Base-by-base conservation (phyloP, 2,888 invertebrate species). In the Thecocarcelia acutangulata region DNA sequence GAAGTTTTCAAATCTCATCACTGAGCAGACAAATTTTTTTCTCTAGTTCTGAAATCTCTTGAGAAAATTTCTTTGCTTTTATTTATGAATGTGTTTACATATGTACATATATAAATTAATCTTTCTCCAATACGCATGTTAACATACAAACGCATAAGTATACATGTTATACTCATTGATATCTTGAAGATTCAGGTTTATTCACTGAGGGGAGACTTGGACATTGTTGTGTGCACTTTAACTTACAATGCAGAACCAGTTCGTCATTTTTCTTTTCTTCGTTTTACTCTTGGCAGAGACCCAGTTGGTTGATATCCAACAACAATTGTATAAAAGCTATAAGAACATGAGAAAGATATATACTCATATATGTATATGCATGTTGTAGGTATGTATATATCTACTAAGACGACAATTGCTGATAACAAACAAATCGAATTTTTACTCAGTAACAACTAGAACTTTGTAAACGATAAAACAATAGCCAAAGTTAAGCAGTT, bases 221-320 rank as follows among this genome's bases (percentile, higher is more conserved):
- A 33, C 8, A 33, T 33, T 8, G 4, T 33, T 8, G 1, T 8
- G 33, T 28, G 28, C 28, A 28, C 4, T 9, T 56, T 56, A 21
- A 56, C 69, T 69, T 70, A 3, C n/a, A 37, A 28, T 37, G 15
- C 5, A 15, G 21, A 70, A 61, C 42, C 28, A 40, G 15, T 42
- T 44, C 28, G n/a, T n/a, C 5, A 24, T 24, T 24, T 24, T 24
- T 33, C 9, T 19, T 68, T 64, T 50, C 3, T 44, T n/a, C 42
- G 1, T 61, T 61, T 12, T 56, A 21, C 69, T 70, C 48, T 63
- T 70, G 76, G 76, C 69, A 69, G 44, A 76, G 52, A 54, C 19
- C 50, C 68, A 76, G 44, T 77, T 77, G 70, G 70, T 64, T 63
- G 11, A 15, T 11, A 28, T 77, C 56, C 77, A 77, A 70, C 33